These are phyloP conservation scores for Drosophila biarmipes DNA, from an alignment of 1,140 invertebrate species.

Conservation along the genomic window DNA sequence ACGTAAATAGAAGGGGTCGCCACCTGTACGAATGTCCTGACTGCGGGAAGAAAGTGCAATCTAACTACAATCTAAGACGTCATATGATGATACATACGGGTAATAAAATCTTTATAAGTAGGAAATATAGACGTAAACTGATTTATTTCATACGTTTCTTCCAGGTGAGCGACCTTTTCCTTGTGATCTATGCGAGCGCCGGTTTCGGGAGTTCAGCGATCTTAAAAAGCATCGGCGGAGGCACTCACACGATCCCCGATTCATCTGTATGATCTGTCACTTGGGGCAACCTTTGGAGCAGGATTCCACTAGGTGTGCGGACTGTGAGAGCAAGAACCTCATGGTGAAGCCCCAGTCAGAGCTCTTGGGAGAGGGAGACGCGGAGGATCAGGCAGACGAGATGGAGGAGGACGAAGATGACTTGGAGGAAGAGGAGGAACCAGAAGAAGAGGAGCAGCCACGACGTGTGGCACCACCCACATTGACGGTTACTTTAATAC, in stretches of 20 bases:
- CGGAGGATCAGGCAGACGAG: conserved; percentile 6
- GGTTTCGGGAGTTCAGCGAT: conserved; percentile 86
- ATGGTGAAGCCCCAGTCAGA: conserved; percentile 48
- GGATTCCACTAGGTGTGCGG: conserved; percentile 74
- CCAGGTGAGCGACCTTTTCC: conserved; percentile 83
- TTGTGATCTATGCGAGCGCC: conserved; percentile 86
- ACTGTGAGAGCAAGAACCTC: conserved; percentile 72
- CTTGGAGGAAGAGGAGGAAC: background rate
- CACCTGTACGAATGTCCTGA: conserved; percentile 71
- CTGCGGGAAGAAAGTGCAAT: conserved; percentile 81
- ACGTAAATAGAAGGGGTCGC: conserved; percentile 61
- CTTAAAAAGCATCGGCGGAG: conserved; percentile 85
- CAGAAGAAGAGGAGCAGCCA: conserved; percentile 6
- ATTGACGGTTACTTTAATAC: conserved; percentile 53
- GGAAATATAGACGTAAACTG: background rate
- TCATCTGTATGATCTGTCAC: conserved; percentile 86
- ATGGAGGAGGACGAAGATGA: conserved; percentile 22
- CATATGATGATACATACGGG: conserved; percentile 84
- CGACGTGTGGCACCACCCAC: conserved; percentile 14
- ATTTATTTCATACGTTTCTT: background rate
- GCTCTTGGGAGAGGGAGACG: conserved; percentile 1
- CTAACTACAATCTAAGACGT: conserved; percentile 78
- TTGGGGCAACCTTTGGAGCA: conserved; percentile 56
- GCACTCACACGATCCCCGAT: conserved; percentile 86
- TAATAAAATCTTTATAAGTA: conserved; percentile 2